Evolutionary conservation across 2,797 vertebrate genomes (phyloP).

Genomic region (Heterohyrax brucei): DNA sequence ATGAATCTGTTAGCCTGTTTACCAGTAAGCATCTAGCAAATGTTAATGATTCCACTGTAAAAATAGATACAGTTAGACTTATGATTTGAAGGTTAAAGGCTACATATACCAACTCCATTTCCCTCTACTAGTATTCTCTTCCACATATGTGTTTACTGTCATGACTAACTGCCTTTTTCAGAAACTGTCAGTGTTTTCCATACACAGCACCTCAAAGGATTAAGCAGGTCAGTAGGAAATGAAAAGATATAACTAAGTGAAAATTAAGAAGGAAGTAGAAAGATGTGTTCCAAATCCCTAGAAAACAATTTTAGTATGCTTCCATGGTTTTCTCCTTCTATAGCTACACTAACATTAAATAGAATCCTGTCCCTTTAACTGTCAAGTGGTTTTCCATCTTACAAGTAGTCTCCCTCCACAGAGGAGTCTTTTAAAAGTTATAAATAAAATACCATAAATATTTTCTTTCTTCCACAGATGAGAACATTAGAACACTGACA

Average conservation of each 20-base stretch:
- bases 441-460: constrained; percentile 91
- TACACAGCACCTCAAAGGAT: constrained; percentile 52
- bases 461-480: constrained; percentile 91
- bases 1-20: constrained; percentile 60
- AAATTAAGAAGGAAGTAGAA: constrained; percentile 73
- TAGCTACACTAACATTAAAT: constrained; percentile 80
- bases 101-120: constrained; percentile 63
- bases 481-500: constrained; percentile 91
- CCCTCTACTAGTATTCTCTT: constrained; percentile 58
- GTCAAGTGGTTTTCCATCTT: constrained; percentile 85
- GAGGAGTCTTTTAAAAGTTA: constrained; percentile 88
- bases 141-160: constrained; percentile 51
- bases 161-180: constrained; percentile 57
- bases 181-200: constrained; percentile 42
- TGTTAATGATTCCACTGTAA: constrained; percentile 42
- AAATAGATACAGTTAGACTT: constrained; percentile 60
- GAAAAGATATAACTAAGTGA: constrained; percentile 70
- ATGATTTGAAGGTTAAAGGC: constrained; percentile 63
- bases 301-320: constrained; percentile 53
- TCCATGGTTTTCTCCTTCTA: constrained; percentile 45
- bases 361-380: constrained; percentile 86
- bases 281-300: constrained; percentile 29
- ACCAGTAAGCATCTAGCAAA: constrained; percentile 38
- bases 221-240: constrained; percentile 72
- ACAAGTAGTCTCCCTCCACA: constrained; percentile 87